Conservation (phyloP, 2,888 invertebrate species). For the Eristalis intricaria region DNA sequence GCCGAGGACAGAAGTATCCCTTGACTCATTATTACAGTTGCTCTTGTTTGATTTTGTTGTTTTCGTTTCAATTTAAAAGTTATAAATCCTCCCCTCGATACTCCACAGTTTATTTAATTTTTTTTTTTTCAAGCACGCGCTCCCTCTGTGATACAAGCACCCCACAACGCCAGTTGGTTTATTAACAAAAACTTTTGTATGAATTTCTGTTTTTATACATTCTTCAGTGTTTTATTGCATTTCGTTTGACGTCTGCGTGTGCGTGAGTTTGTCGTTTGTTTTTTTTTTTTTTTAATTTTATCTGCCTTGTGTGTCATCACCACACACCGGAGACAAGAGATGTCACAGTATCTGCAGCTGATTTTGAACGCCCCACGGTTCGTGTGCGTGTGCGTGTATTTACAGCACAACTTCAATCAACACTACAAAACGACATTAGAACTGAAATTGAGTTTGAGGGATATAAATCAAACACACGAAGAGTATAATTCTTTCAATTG, state of each 20-base stretch:
- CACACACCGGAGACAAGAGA: background rate
- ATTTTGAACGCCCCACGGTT: slow-evolving; percentile 11
- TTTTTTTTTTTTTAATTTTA: slow-evolving; percentile 17
- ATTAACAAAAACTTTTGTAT: slow-evolving; percentile 46
- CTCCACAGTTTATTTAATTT: no score
- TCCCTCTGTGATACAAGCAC: slow-evolving; percentile 11
- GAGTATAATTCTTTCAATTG: slow-evolving; percentile 57
- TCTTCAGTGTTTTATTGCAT: slow-evolving; percentile 26
- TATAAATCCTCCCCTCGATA: slow-evolving; percentile 29
- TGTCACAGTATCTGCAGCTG: slow-evolving; percentile 16
- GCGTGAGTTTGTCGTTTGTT: background rate
- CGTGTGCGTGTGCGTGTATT: background rate
- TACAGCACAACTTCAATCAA: slow-evolving; percentile 56
- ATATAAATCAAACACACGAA: slow-evolving; percentile 38
- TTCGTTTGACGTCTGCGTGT: background rate
- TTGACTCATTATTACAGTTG: slow-evolving; percentile 20
- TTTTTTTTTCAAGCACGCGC: slow-evolving; percentile 8
- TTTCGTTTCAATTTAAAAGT: slow-evolving; percentile 56
- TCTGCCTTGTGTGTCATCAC: slow-evolving; percentile 49
- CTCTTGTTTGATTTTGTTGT: slow-evolving; percentile 2
- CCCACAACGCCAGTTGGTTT: slow-evolving; percentile 29
- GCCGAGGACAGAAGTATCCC: background rate
- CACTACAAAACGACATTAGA: slow-evolving; percentile 25
- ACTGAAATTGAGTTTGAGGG: slow-evolving; percentile 8
- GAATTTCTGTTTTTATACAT: slow-evolving; percentile 51